Evolutionary conservation across 1,140 invertebrate species (phyloP), one percentile per base, ranked within the genome.

Genomic region (Nasonia vitripennis): DNA sequence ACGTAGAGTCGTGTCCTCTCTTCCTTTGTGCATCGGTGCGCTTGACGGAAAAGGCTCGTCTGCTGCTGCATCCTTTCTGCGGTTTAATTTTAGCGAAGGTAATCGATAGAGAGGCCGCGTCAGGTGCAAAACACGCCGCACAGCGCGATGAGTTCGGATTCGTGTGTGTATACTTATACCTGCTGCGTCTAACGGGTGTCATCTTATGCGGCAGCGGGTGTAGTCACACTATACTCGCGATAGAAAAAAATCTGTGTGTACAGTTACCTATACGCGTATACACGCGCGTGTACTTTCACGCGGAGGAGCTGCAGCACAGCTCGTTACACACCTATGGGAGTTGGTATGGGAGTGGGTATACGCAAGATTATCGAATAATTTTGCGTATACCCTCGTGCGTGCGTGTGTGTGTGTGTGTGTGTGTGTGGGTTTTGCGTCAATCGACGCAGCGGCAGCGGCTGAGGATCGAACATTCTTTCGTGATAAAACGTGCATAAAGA

Each of bases 201-300:
- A 45, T 45, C 7, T 45, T 5, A 45, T 3, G n/a, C n/a, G 10
- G 20, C 62, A 83, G 75, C 73, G 62, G 74, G 75, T 70, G 9
- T 62, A 68, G 0, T 7, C 23, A 14, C 23, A 12, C 34, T 14
- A 31, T 9, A 79, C 62, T 77, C 20, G n/a, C 6, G 37, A 45
- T 41, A 12, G 9, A 31, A 6, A 82, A 84, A 78, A 71, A 70
- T 23, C 10, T 23, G 23, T n/a, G 31, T 84, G 68, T 84, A 84
- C 83, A 68, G 83, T 84, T 84, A 45, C 10, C 41, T 45, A 45
- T 45, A 83, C 7, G 48, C 27, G 27, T 1, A 27, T 27, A 27
- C 37, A 17, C 82, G 20, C 55, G 45, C 10, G 20, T 77, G 7
- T 67, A 37, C 82, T 78, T 78, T 78, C 37, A 78, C 82, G 67